These are phyloP conservation scores for Heliothis subflexa DNA, from an alignment of 1,140 invertebrate genomes.

Conservation along the genomic window DNA sequence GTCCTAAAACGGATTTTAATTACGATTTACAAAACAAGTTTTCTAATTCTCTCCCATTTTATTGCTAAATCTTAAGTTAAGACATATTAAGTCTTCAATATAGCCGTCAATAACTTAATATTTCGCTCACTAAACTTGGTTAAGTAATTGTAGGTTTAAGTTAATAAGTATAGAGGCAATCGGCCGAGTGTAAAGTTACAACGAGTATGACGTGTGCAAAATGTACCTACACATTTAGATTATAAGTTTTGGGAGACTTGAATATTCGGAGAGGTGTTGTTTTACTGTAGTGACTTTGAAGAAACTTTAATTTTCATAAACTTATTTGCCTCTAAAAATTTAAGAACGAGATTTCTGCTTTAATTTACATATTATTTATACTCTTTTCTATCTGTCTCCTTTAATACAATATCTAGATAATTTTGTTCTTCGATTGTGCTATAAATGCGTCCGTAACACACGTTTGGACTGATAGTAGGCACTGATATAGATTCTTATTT, in stretches of 20 bases:
- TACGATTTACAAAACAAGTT: constrained; percentile 1
- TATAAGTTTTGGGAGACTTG: background rate
- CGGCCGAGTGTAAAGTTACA: background rate
- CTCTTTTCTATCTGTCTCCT: too few relatives aligned
- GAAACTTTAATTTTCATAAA: background rate
- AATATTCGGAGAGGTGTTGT: background rate
- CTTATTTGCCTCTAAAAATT: too few relatives aligned
- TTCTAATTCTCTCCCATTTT: constrained; percentile 8
- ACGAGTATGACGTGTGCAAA: background rate
- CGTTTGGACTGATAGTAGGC: too few relatives aligned
- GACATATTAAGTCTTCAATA: background rate
- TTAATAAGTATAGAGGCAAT: constrained; percentile 3
- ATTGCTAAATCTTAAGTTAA: background rate
- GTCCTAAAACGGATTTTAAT: background rate
- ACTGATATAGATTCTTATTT: too few relatives aligned
- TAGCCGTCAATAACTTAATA: background rate
- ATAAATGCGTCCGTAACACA: too few relatives aligned
- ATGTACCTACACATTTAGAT: background rate
- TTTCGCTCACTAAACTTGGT: background rate
- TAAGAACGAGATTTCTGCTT: too few relatives aligned
- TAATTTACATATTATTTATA: too few relatives aligned
- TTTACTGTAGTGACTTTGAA: background rate
- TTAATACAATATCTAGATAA: too few relatives aligned
- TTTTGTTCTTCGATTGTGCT: too few relatives aligned
- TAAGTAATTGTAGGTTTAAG: constrained; percentile 21